Evolutionary conservation across 2,113 vertebrate species (phyloP).

Genomic region (Sarotherodon lohbergeri): DNA sequence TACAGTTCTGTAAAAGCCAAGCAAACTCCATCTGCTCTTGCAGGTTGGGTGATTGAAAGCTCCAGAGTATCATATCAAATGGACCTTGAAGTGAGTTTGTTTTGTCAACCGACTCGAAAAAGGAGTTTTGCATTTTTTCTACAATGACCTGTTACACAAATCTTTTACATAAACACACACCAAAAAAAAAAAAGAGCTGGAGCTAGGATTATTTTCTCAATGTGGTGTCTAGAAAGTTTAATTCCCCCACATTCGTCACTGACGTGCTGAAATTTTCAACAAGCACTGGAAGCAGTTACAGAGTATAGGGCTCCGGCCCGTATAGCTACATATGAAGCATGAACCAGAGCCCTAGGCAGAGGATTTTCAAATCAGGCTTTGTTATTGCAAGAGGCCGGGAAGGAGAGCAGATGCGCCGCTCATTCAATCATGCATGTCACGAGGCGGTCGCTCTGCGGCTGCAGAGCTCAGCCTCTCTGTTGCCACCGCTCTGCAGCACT

Average conservation of each 20-base stretch:
- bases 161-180: not conserved
- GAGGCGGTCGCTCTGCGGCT: not conserved
- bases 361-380: constrained; percentile 51
- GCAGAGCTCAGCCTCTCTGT: not conserved
- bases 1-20: not conserved
- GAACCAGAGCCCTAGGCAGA: constrained; percentile 4
- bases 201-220: not conserved
- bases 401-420: constrained; percentile 57
- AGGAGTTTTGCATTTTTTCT: not conserved
- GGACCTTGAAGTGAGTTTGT: not conserved
- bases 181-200: not conserved
- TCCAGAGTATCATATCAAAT: not conserved
- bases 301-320: not conserved
- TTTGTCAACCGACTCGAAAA: not conserved
- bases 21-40: not conserved
- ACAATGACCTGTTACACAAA: not conserved
- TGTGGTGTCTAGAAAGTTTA: not conserved
- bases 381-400: constrained; percentile 50
- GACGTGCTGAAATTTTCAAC: not conserved
- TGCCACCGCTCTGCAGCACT: not conserved
- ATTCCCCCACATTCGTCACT: not conserved
- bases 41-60: not conserved
- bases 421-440: constrained; percentile 58
- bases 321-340: constrained; percentile 9
- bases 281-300: not conserved